Conservation (phyloP, 2,797 vertebrate species). For the Simalia tracyae region DNA sequence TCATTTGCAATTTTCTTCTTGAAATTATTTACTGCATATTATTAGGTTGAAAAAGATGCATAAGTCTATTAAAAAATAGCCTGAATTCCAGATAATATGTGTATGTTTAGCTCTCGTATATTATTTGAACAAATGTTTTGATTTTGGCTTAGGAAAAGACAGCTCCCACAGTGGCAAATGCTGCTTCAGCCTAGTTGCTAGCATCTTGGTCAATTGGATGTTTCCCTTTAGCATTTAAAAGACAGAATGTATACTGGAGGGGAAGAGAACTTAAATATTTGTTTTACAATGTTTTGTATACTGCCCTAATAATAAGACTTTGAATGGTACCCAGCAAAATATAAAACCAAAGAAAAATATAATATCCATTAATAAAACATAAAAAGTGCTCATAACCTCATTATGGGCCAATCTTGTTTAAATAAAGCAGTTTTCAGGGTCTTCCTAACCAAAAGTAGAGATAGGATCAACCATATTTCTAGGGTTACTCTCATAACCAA, state of each 20-base stretch:
- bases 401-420: not conserved
- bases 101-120: not conserved
- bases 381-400: not conserved
- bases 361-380: not conserved
- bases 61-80: not conserved
- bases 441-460: not conserved
- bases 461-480: not conserved
- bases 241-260: not conserved
- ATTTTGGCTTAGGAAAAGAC: not conserved
- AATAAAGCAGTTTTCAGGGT: not conserved
- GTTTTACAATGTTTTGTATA: not conserved
- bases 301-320: not conserved
- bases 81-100: not conserved
- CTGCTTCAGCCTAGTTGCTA: not conserved
- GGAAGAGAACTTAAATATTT: not conserved
- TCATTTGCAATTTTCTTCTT: not conserved
- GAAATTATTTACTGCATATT: not conserved
- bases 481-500: not conserved
- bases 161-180: not conserved
- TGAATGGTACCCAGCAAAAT: not conserved
- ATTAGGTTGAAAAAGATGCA: not conserved
- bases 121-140: not conserved
- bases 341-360: not conserved
- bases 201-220: not conserved
- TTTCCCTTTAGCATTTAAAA: not conserved